Percentiles rank a stretch among this genome's conserved stretches.
Evolutionary conservation across 23 tunicate species (phyloP).

Genomic region (Trididemnum clinides): DNA sequence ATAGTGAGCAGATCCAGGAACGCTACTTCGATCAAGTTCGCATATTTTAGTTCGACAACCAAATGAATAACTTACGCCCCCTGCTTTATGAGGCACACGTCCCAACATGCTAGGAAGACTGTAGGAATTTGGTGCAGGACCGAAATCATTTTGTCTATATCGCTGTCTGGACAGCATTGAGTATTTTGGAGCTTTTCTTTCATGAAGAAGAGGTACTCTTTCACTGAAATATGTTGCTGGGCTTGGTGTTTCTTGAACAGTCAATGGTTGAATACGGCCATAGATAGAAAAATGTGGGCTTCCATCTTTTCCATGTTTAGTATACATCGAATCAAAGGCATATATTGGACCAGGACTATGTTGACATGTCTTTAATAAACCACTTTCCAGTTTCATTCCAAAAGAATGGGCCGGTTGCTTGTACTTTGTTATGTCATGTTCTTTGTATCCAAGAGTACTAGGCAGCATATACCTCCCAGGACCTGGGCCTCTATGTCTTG

Average conservation of each 20-base stretch:
- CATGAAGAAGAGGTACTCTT: slow-evolving; percentile 73
- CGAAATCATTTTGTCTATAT: slow-evolving; percentile 63
- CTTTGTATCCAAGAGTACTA: slow-evolving; percentile 84
- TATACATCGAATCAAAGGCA: slow-evolving; percentile 65
- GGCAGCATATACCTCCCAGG: slow-evolving; percentile 90
- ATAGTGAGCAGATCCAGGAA: slow-evolving; percentile 90
- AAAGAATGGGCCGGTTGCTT: slow-evolving; percentile 84
- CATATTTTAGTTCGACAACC: slow-evolving; percentile 57
- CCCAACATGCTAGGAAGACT: slow-evolving; percentile 77
- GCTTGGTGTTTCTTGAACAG: slow-evolving; percentile 77
- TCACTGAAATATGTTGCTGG: slow-evolving; percentile 85
- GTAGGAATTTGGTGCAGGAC: slow-evolving; percentile 87
- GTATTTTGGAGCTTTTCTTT: slow-evolving; percentile 76
- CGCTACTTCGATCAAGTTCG: slow-evolving; percentile 69
- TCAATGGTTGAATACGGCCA: slow-evolving; percentile 65
- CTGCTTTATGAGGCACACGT: slow-evolving; percentile 66
- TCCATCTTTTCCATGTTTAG: slow-evolving; percentile 84
- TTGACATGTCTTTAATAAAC: slow-evolving; percentile 49
- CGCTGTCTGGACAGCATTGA: slow-evolving; percentile 83
- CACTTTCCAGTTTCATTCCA: slow-evolving; percentile 72
- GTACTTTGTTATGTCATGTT: slow-evolving; percentile 76
- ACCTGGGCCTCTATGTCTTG: slow-evolving; percentile 73
- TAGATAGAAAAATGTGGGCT: slow-evolving; percentile 76
- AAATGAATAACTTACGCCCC: slow-evolving; percentile 84
- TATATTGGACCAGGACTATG: slow-evolving; percentile 93